Conservation (phyloP, 1,140 invertebrate genomes). For the Parasteatoda tepidariorum region DNA sequence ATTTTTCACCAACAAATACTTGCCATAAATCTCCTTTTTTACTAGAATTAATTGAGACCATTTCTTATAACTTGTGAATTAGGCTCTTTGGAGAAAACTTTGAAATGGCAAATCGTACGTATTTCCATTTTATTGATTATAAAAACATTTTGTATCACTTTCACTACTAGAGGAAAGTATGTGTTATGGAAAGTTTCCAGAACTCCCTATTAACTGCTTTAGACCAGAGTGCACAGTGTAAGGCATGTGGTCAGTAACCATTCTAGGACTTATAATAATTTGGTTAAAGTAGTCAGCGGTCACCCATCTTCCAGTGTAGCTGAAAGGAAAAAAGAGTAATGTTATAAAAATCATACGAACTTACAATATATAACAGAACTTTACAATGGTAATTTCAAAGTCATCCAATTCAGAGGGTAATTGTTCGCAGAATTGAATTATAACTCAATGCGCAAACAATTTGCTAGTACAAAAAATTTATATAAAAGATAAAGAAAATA, state of each 20-base stretch:
- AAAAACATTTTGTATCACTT: not conserved
- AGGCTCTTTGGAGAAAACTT: slow-evolving; percentile 25
- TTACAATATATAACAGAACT: no score
- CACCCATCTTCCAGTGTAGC: slow-evolving; percentile 67
- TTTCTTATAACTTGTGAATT: not conserved
- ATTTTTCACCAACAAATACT: not conserved
- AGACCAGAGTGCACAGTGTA: slow-evolving; percentile 60
- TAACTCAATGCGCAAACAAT: not conserved
- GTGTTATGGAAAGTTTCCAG: slow-evolving; percentile 47
- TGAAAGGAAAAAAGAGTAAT: slow-evolving; percentile 20
- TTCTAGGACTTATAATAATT: slow-evolving; percentile 69
- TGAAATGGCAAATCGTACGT: slow-evolving; percentile 53
- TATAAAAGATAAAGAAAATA: no score
- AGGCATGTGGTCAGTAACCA: slow-evolving; percentile 70
- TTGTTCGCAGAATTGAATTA: not conserved
- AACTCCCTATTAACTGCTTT: slow-evolving; percentile 29
- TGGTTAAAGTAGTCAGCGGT: slow-evolving; percentile 67
- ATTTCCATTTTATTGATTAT: slow-evolving; percentile 10
- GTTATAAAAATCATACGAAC: not conserved
- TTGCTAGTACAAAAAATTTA: no score
- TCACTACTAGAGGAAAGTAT: not conserved
- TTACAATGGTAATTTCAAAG: not conserved
- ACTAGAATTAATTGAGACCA: no score
- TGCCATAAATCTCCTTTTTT: not conserved
- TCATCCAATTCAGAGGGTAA: not conserved